Evolutionary conservation across 1,140 invertebrate genomes (phyloP), one percentile per base, ranked within the genome.

Genomic region (Eurosta solidaginis): DNA sequence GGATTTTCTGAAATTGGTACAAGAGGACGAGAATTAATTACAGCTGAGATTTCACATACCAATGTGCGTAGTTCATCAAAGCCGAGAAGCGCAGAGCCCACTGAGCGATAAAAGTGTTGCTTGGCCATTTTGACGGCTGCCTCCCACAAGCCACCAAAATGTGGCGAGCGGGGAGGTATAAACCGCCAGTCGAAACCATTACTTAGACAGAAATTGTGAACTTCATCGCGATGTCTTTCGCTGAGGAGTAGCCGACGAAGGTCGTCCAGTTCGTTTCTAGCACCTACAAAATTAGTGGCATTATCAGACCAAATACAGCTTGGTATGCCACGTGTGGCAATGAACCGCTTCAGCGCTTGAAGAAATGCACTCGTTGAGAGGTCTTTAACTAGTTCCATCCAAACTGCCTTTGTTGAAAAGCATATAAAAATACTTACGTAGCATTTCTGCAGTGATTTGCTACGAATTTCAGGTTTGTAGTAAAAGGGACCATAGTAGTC

Each of bases 61-160:
- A 49, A 17, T 25, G 49, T 52, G n/a, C 22, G 4, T 2, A 52
- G 49, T 52, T 52, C 49, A 12, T 76, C 49, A 36, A 74, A 76
- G 9, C 73, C 75, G 9, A 76, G 40, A 9, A 78, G 29, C 22
- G 49, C 54, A 49, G 82, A 82, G 6, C 85, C 82, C 14, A 29
- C 79, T 27, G 78, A 75, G 49, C 87, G 83, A 79, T 81, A 49
- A n/a, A 82, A n/a, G n/a, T n/a, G n/a, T n/a, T n/a, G n/a, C n/a
- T n/a, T n/a, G n/a, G n/a, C n/a, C n/a, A n/a, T n/a, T n/a, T n/a
- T n/a, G n/a, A n/a, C n/a, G n/a, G n/a, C n/a, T n/a, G n/a, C n/a
- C n/a, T n/a, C n/a, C n/a, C n/a, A n/a, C n/a, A 42, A 36, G 3
- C 83, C 85, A 12, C 83, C 84, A 36, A 83, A 80, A 78, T 87